Evolutionary conservation across 2,888 invertebrate genomes (phyloP), one percentile per base, ranked within the genome.

Genomic region (Celastrina argiolus): DNA sequence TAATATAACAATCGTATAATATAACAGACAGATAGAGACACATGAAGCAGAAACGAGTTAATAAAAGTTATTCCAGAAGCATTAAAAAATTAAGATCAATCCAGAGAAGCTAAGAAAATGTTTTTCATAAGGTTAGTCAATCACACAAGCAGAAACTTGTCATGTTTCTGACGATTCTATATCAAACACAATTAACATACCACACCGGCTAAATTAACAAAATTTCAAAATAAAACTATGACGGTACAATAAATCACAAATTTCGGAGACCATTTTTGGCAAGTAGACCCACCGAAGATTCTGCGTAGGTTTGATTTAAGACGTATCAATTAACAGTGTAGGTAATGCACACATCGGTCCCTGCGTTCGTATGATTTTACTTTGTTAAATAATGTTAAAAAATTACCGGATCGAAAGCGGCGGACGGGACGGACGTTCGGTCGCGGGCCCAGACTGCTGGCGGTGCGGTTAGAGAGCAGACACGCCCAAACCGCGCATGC

Each of bases 401-500:
- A 69, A 63, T 73, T 75, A 72, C 72, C 73, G 70, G 28, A 69
- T 63, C 67, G 64, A 56, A 51, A 68, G 68, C 63, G 71, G 73
- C 69, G 74, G 72, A 73, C 71, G 69, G 8, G 36, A 61, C 63
- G 70, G 73, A 69, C 70, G 70, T 67, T 64, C 68, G 66, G 72
- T 67, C 69, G 78, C 81, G 81, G 77, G 79, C 81, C 82, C 83
- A 81, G 79, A 87, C 88, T 88, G 83, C 81, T 81, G 85, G 76
- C 78, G 80, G 79, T 73, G 78, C 77, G 78, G 79, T 77, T 67
- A 69, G 72, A 68, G 61, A 78, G 74, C 74, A 81, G 88, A 88
- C 90, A 89, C 90, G 86, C 90, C 88, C 89, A 81, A 78, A 75
- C 77, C 80, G 79, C 89, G 87, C 89, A 88, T 88, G 89, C 89